These are phyloP conservation scores for Hylaeus volcanicus DNA, from an alignment of 1,140 invertebrate species.

Conservation along the genomic window DNA sequence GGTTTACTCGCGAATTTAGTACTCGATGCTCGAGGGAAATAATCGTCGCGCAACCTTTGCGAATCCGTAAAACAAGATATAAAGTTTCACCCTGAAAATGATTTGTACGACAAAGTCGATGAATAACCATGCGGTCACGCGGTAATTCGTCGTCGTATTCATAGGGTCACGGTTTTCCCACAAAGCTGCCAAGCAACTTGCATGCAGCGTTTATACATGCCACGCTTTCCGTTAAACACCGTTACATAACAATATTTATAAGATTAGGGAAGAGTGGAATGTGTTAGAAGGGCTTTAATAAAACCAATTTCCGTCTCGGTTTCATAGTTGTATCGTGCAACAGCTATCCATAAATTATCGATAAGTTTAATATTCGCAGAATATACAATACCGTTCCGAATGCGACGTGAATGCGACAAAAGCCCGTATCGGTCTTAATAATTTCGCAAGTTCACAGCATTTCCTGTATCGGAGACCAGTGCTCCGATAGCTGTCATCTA, in stretches of 20 bases:
- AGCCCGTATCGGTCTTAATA: conserved; percentile 7
- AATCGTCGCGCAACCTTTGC: neutral
- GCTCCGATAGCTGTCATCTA: neutral
- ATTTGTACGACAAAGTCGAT: neutral
- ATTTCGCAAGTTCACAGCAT: conserved; percentile 28
- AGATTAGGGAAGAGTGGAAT: no score
- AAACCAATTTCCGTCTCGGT: no score
- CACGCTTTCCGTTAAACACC: no score
- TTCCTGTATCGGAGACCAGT: neutral
- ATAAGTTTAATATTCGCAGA: conserved; percentile 21
- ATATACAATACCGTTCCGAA: conserved; percentile 17
- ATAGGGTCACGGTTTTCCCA: neutral
- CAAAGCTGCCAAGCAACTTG: neutral
- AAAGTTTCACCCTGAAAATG: neutral
- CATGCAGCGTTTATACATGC: neutral
- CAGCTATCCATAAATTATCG: conserved; percentile 21
- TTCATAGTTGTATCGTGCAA: neutral
- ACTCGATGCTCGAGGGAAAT: conserved; percentile 11
- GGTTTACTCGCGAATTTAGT: conserved; percentile 8
- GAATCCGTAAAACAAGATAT: neutral
- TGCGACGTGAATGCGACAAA: neutral
- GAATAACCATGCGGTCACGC: neutral
- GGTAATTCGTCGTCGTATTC: neutral
- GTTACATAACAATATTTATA: no score
- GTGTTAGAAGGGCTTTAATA: no score